These are phyloP conservation scores for Morus bassanus DNA, from an alignment of 2,797 vertebrate genomes.

Conservation along the genomic window DNA sequence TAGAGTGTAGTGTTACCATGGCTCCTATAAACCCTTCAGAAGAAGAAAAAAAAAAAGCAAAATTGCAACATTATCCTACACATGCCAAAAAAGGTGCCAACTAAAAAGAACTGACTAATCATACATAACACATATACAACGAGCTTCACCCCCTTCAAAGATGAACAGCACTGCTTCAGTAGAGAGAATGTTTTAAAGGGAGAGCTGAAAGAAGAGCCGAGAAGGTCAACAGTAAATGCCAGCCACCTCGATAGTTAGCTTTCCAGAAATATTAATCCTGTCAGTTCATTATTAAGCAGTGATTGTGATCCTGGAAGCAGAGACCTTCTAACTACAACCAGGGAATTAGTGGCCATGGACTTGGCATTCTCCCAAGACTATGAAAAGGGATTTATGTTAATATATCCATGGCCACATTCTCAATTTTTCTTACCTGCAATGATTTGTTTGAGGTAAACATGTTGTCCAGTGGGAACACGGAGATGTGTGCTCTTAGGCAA, in stretches of 20 bases:
- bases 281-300: not conserved
- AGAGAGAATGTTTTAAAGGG: not conserved
- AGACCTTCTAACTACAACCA: not conserved
- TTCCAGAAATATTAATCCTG: not conserved
- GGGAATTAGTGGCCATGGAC: not conserved
- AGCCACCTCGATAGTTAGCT: not conserved
- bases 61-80: not conserved
- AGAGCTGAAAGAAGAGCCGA: not conserved
- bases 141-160: not conserved
- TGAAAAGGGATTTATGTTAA: not conserved
- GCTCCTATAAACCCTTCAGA: not conserved
- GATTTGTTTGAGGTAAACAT: constrained; percentile 89
- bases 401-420: not conserved
- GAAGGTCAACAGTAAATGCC: not conserved
- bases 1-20: not conserved
- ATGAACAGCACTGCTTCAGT: not conserved
- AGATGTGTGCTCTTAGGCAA: constrained; percentile 82
- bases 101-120: not conserved
- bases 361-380: not conserved
- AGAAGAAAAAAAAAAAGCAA: not conserved
- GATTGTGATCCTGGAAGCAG: not conserved
- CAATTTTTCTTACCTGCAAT: constrained; percentile 80
- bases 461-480: constrained; percentile 85
- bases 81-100: not conserved
- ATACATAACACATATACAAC: not conserved